Percentiles rank a stretch among this genome's conserved stretches.
phyloP scores from a whole-genome alignment of 2,888 invertebrate species.

The Leptopilina myrica region DNA sequence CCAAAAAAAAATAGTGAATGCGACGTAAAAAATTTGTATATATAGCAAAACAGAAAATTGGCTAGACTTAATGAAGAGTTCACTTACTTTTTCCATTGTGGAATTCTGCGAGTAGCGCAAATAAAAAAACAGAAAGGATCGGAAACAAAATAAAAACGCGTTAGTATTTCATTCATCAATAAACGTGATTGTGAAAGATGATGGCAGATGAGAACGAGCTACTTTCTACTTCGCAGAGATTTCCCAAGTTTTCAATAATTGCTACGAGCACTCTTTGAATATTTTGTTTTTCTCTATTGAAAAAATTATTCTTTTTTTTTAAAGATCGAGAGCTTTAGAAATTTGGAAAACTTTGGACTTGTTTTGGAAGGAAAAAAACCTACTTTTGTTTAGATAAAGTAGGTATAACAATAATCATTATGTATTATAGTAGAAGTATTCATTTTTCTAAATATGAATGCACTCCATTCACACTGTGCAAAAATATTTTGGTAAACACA shows the following conservation, averaged over 20 bases:
- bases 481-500: constrained; percentile 51
- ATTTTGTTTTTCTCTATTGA: constrained; percentile 36
- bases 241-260: constrained; percentile 59
- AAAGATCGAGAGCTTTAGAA: constrained; percentile 40
- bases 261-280: constrained; percentile 26
- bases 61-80: constrained; percentile 70
- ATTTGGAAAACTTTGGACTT: constrained; percentile 41
- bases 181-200: constrained; percentile 64
- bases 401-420: constrained; percentile 72
- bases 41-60: constrained; percentile 61
- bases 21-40: constrained; percentile 53
- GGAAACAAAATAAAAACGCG: constrained; percentile 77
- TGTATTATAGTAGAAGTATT: constrained; percentile 75
- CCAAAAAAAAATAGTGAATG: constrained; percentile 56
- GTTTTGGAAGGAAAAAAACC: constrained; percentile 56
- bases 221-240: constrained; percentile 61
- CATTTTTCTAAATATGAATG: constrained; percentile 51
- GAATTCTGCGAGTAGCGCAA: constrained; percentile 85
- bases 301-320: neutral
- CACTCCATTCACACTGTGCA: constrained; percentile 72
- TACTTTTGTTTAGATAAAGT: constrained; percentile 58
- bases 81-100: constrained; percentile 98
- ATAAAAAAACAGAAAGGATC: constrained; percentile 77
- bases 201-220: constrained; percentile 62
- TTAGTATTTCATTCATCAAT: constrained; percentile 68